Percentiles rank a stretch among this genome's conserved stretches.
Conservation (phyloP, 2,113 vertebrate genomes). For the Zosterops japonicus region DNA sequence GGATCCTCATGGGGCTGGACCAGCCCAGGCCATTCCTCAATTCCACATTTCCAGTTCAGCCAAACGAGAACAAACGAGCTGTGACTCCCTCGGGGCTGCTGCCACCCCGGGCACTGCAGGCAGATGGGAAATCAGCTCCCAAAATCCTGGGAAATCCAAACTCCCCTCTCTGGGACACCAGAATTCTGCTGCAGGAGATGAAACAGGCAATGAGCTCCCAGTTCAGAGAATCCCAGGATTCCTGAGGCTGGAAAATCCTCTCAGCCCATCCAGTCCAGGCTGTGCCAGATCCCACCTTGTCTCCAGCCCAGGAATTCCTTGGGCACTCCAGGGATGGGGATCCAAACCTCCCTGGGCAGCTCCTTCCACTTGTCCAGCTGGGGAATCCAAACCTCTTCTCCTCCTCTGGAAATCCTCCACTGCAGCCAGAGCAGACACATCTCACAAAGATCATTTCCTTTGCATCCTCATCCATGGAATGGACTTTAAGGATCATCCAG, state of each 20-base stretch:
- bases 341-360: background rate
- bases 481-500: background rate
- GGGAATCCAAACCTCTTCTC: background rate
- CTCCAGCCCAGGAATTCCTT: background rate
- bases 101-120: background rate
- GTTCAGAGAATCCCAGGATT: background rate
- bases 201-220: background rate
- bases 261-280: rapidly evolving
- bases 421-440: rapidly evolving
- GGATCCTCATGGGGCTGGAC: rapidly evolving
- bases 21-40: background rate
- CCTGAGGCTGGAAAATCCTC: too few species aligned
- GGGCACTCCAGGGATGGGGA: background rate
- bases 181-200: background rate
- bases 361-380: background rate
- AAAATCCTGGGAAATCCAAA: background rate
- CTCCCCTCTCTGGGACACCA: background rate
- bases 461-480: rapidly evolving
- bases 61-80: background rate
- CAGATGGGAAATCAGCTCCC: background rate
- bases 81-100: background rate
- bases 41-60: background rate
- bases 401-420: background rate
- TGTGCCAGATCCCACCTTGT: rapidly evolving
- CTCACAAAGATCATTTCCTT: background rate